Base-by-base conservation (phyloP, 2,888 invertebrate genomes). In the Nomada fabriciana region DNA sequence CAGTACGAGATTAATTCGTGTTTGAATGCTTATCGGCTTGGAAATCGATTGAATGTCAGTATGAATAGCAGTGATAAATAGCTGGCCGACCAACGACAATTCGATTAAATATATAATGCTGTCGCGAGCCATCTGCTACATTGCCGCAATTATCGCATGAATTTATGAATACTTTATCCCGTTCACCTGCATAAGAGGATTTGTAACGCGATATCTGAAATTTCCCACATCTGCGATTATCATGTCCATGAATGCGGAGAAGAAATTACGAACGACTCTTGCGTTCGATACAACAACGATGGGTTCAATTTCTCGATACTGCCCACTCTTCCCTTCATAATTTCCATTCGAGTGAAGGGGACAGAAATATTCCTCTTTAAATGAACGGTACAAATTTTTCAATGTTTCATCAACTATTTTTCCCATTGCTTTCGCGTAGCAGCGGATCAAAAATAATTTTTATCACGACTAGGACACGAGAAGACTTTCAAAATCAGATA, bases 11-110 rank as follows among this genome's bases (percentile, higher is more conserved):
- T 84, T 80, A 65, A 69, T 82, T 76, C 63, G 47, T 25, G 68
- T 55, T 52, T 52, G 36, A 42, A 73, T 11, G 70, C 57, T 59
- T 77, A 80, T 73, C 77, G 69, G 73, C n/a, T 70, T 75, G 57
- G 43, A 71, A 72, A 86, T 86, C 80, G 82, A 87, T 86, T 84
- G 87, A 87, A 80, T n/a, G 87, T 80, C 87, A 80, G 59, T 47
- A 59, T 55, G 77, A 72, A 43, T 73, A 43, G 42, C 69, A 68
- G 43, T 75, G 75, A 86, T 68, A 76, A 81, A 83, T 86, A 70
- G 50, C 53, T 63, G 69, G 61, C 29, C 76, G 74, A 25, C 71
- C 74, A 72, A 74, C 60, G 76, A 84, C 82, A 76, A 80, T 87
- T 87, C 76, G 80, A 87, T 87, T 85, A 78, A 84, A 87, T 55